Evolutionary conservation across 2,113 vertebrate species (phyloP).

Genomic region (Cyrtonyx montezumae): DNA sequence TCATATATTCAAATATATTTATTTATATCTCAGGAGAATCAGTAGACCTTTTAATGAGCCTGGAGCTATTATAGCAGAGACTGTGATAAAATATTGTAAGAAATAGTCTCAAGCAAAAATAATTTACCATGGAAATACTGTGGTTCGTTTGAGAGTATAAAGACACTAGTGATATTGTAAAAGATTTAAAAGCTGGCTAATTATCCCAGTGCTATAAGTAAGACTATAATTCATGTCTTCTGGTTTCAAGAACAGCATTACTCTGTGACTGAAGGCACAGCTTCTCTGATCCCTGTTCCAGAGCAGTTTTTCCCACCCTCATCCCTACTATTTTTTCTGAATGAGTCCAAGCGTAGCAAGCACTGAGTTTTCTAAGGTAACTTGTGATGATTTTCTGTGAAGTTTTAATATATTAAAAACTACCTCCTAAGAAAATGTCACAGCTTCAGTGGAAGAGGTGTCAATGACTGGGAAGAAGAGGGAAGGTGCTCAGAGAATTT

Average conservation of each 20-base stretch:
- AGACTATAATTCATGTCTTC: background rate
- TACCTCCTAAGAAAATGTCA: background rate
- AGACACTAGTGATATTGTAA: background rate
- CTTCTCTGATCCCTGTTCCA: background rate
- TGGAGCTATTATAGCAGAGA: background rate
- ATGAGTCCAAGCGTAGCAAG: background rate
- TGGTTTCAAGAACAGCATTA: background rate
- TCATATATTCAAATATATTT: background rate
- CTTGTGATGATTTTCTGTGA: background rate
- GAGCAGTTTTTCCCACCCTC: background rate
- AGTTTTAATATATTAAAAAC: background rate
- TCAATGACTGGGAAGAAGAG: background rate
- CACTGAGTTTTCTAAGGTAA: background rate
- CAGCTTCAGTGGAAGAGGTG: background rate
- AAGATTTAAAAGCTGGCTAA: background rate
- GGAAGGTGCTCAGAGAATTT: background rate
- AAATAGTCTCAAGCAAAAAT: background rate
- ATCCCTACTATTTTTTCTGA: background rate
- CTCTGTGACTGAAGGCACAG: background rate
- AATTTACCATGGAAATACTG: background rate
- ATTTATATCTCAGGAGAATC: slow-evolving; percentile 11
- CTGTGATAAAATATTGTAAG: background rate
- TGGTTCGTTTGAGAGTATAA: background rate
- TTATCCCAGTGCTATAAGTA: background rate
- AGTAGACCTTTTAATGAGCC: background rate